Base-by-base conservation (phyloP, 2,888 invertebrate genomes). In the Monopis laevigella region DNA sequence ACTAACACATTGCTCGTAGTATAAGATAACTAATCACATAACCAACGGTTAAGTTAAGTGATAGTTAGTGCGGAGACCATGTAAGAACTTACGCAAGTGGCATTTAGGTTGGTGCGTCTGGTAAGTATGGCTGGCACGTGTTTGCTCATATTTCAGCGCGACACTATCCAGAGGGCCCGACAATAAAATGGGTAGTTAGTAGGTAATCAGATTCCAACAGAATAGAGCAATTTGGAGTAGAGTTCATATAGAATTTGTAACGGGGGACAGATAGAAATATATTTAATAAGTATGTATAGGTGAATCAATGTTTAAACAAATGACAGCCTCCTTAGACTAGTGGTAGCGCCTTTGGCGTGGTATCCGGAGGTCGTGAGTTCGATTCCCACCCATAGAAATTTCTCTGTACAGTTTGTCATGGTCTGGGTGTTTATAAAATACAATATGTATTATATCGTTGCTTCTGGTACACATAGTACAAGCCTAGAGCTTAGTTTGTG, bases 151-250 rank as follows among this genome's bases (percentile, higher is more conserved):
- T 71, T 74, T 74, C 68, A 72, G 59, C 62, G 56, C 55, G 57
- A 58, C 68, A 68, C 70, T 70, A 61, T 62, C 55, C 44, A 44
- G 43, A 36, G 58, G 55, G n/a, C 56, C 54, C 53, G 6, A 28
- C 40, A 40, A 56, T 51, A 55, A 56, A 61, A 58, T 58, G 56
- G 60, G 62, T 62, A 60, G 68, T n/a, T n/a, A n/a, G n/a, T n/a
- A n/a, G n/a, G n/a, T 73, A 73, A 66, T 69, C 68, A 65, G 63
- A 72, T 68, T 69, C 40, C 43, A 60, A 58, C 65, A 69, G 70
- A 72, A 40, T 14, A 19, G 36, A 36, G 11, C 21, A 36, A 36
- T 13, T 29, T 29, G 29, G 7, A 21, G 8, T 21, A 7, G 5
- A 8, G 8, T 7, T 7, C 24, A 21, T 5, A 21, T 21, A 8